These are phyloP conservation scores for Exocentrus adspersus DNA, from an alignment of 2,888 invertebrate species.

Conservation along the genomic window DNA sequence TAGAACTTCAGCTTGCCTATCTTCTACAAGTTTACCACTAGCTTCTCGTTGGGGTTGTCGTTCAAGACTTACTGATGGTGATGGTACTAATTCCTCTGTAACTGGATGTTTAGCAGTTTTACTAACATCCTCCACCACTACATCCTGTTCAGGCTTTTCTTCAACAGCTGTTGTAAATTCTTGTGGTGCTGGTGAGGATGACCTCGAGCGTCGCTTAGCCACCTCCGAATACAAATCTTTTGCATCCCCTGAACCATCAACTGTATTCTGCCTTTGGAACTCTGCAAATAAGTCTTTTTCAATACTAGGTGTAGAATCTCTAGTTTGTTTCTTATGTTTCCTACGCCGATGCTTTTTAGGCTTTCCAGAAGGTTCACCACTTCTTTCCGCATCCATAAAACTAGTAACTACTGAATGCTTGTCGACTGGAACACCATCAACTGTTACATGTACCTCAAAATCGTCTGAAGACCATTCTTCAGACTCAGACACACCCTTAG, in stretches of 20 bases:
- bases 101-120: too few relatives aligned
- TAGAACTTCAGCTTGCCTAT: constrained; percentile 43
- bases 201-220: constrained; percentile 47
- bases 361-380: constrained; percentile 45
- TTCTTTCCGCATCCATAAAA: constrained; percentile 49
- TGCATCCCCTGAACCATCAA: constrained; percentile 45
- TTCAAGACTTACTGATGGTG: not conserved
- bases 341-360: constrained; percentile 41
- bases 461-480: constrained; percentile 50
- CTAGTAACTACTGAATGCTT: constrained; percentile 44
- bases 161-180: not conserved
- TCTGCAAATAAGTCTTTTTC: constrained; percentile 52
- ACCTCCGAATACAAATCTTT: constrained; percentile 58
- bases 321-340: constrained; percentile 43
- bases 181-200: constrained; percentile 46
- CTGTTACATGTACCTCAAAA: constrained; percentile 52
- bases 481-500: constrained; percentile 26
- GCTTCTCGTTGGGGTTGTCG: not conserved
- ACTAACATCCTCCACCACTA: too few relatives aligned
- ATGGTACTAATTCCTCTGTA: too few relatives aligned
- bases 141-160: too few relatives aligned
- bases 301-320: constrained; percentile 12
- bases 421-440: constrained; percentile 51
- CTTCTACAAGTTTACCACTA: not conserved
- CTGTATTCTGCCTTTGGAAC: constrained; percentile 52